Conservation (phyloP, 2,888 invertebrate species). For the Thecophora atra region DNA sequence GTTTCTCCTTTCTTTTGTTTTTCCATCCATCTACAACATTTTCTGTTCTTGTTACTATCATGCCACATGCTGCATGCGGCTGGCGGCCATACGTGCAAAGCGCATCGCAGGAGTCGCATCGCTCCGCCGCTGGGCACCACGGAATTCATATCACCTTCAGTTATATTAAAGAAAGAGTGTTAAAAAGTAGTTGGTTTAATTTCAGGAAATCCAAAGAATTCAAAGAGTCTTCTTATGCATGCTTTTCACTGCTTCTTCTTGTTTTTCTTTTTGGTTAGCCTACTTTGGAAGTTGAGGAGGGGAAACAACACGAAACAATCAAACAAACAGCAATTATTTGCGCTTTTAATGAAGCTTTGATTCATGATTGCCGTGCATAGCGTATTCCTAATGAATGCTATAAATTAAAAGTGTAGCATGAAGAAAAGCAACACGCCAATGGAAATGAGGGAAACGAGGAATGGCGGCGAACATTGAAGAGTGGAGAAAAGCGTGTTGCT, state of each 20-base stretch:
- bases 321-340: constrained; percentile 2
- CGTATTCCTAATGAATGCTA: background rate
- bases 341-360: background rate
- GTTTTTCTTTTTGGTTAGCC: background rate
- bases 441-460: too few relatives aligned
- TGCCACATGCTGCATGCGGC: background rate
- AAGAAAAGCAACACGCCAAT: background rate
- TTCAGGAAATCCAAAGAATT: background rate
- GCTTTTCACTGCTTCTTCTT: too few relatives aligned
- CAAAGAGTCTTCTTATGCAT: background rate
- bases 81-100: background rate
- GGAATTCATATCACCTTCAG: background rate
- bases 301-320: background rate
- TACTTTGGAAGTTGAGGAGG: background rate
- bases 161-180: background rate
- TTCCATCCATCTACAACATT: background rate
- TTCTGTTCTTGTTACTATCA: background rate
- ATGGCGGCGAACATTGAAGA: too few relatives aligned
- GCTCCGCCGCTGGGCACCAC: background rate
- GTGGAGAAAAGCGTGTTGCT: too few relatives aligned
- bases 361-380: background rate
- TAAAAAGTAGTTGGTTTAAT: background rate
- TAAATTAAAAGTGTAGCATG: background rate
- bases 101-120: background rate
- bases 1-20: background rate